Base-by-base conservation (phyloP, 2,888 invertebrate species). In the Harmothoe impar region DNA sequence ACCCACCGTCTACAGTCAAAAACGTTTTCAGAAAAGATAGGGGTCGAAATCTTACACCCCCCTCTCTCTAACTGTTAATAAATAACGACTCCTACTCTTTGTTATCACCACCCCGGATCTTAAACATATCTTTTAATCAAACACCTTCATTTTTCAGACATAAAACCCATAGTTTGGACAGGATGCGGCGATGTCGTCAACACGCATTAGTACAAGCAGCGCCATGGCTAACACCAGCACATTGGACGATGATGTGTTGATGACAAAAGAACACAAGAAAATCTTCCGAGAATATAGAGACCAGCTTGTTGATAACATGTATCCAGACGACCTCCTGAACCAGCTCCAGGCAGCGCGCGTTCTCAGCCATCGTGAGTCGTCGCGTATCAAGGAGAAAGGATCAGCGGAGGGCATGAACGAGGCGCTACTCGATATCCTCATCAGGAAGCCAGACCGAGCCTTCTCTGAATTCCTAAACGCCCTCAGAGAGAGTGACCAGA, bases 301-400 rank as follows among this genome's bases (percentile, higher is more conserved):
- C 90, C 90, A 91, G 0, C 90, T 94, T 17, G 94, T 94, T 10
- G 93, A 94, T 35, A 94, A 93, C 90, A 93, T 94, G 93, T 92
- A 93, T 0, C 93, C 94, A n/a, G 94, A 94, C 86, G 94, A 94
- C 54, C 93, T 94, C 5, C 94, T 94, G 29, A 94, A 94, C 90
- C 92, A 92, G 33, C 91, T 94, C 0, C 93, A 93, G n/a, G 92
- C 93, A 3, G 92, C 92, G 85, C 93, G 93, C 88, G 91, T 93
- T 31, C 89, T 93, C 25, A 92, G 93, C 17, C 91, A 92, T 35
- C 90, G 92, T n/a, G 93, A 93, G 72, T 92, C 93, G 23, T 91
- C 91, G 33, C 89, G 93, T 7, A 93, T 93, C 56, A 93, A 93
- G 86, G 93, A 93, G 43, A 93, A 93, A 54, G 92, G 90, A n/a